These are phyloP conservation scores for Mimumesa dahlbomi DNA, from an alignment of 2,888 invertebrate species.

Conservation along the genomic window DNA sequence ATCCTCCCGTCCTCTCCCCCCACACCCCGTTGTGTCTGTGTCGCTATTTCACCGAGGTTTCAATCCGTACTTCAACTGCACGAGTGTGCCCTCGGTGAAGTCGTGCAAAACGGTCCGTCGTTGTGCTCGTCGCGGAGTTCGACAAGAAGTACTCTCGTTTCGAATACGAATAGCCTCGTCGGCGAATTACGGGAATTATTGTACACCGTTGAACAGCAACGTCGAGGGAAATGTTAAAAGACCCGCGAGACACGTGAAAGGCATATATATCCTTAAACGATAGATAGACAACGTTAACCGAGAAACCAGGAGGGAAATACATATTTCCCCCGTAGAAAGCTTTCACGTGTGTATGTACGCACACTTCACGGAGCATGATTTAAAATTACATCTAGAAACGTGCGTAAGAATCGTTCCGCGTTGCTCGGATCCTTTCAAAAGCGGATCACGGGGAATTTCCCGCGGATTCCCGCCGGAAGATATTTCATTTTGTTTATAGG, in stretches of 20 bases:
- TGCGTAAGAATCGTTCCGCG: too few species aligned
- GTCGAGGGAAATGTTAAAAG: not conserved
- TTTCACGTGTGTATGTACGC: too few species aligned
- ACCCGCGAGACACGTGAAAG: not conserved
- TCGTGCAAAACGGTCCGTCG: constrained; percentile 1
- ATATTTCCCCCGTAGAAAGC: too few species aligned
- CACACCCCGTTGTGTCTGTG: not conserved
- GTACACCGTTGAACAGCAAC: constrained; percentile 6
- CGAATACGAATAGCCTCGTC: constrained; percentile 2
- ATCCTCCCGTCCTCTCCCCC: not conserved
- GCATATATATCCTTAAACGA: not conserved
- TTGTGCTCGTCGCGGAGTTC: not conserved
- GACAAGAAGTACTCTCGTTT: not conserved
- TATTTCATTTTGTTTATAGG: too few species aligned
- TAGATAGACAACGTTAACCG: not conserved
- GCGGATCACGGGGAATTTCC: too few species aligned
- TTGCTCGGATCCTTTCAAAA: too few species aligned
- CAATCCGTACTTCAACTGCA: not conserved
- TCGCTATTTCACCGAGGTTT: constrained; percentile 6
- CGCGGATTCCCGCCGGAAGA: too few species aligned
- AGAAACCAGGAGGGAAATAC: not conserved
- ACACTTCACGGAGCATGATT: too few species aligned
- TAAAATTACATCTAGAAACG: too few species aligned
- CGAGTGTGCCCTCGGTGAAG: not conserved
- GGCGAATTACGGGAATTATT: constrained; percentile 15